Evolutionary conservation across 2,797 vertebrate genomes (phyloP), one percentile per base, ranked within the genome.

Genomic region (Urosaurus nigricauda): DNA sequence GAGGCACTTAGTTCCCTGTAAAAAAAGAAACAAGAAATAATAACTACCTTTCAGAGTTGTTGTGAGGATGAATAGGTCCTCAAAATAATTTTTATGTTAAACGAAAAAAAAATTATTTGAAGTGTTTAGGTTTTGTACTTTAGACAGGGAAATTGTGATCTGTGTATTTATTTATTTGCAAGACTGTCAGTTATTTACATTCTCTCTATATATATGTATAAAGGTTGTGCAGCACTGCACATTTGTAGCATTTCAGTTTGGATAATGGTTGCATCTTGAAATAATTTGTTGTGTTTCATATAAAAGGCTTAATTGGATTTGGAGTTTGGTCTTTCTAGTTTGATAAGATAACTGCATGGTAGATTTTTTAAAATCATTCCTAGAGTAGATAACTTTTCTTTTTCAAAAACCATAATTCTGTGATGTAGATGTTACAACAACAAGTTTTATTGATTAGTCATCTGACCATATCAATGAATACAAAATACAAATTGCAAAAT

Each of bases 1-100:
- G n/a, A n/a, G n/a, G 3, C 43, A 37, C 58, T 85, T 37, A 78
- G 84, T 86, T 86, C 74, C 29, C 65, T 29, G 68, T 65, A n/a
- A 40, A 79, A 65, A 78, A 40, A n/a, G 43, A 60, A 78, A 65
- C 60, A 65, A 37, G 73, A 71, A 73, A 83, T 47, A 26, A 75
- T 77, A 35, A 53, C 43, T 40, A 78, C 74, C 26, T 68, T n/a
- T 40, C 37, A 58, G 56, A 47, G 40, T 29, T 77, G 37, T 65
- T 24, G 17, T 77, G 17, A 78, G 58, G 19, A 21, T 73, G 70
- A 58, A 84, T 73, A 40, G 68, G 14, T 35, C 16, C n/a, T 29
- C 16, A 79, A 78, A 51, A 8, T 58, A 86, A 35, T 78, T 14
- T 86, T 32, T 86, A 51, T 47, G 13, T 8, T 75, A 60, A 85